Base-by-base conservation (phyloP, 2,113 vertebrate genomes). In the Turdus rufiventris region DNA sequence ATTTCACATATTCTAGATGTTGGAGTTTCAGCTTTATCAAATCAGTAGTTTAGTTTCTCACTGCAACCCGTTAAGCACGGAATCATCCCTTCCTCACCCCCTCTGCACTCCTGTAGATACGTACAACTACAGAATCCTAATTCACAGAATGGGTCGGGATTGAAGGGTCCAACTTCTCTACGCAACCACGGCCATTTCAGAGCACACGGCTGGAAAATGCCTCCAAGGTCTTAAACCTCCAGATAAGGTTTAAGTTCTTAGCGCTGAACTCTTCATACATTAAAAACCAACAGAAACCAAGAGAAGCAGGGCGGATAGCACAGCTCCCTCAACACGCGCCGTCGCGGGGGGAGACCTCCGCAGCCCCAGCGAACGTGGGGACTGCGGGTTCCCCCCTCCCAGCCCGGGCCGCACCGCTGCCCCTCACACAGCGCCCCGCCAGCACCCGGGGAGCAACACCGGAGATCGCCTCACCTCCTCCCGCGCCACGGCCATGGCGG, bases 401-500 rank as follows among this genome's bases (percentile, higher is more conserved):
- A 2, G 48, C 57, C 57, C 7, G 17, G 34, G 14, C 23, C 58
- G 4, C 50, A 18, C 26, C 50, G 51, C 73, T 15, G 38, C 18
- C 47, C 33, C 38, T 16, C 54, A 24, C 84, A 53, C 28, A 4
- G 8, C 3, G 24, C 47, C 47, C 47, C 38, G 28, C 38, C 75
- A 43, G 50, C 31, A 14, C 50, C 85, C 50, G 6, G 20, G 4
- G 15, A 38, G 1, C 14, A 28, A 5, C 36, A 21, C 26, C 31
- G 20, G 25, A 8, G 63, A 14, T 29, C 36, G 33, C 61, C 86
- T 89, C 86, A 89, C 86, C 86, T 89, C 86, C 53, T 74, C 77
- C 70, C 77, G 68, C 54, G 47, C 68, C 68, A 45, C 70, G 29
- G 86, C 86, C 86, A 89, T 89, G 86, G n/a, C 86, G 13, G 68